Evolutionary conservation across 2,797 vertebrate genomes (phyloP).

Genomic region (Sebastiscus tertius): DNA sequence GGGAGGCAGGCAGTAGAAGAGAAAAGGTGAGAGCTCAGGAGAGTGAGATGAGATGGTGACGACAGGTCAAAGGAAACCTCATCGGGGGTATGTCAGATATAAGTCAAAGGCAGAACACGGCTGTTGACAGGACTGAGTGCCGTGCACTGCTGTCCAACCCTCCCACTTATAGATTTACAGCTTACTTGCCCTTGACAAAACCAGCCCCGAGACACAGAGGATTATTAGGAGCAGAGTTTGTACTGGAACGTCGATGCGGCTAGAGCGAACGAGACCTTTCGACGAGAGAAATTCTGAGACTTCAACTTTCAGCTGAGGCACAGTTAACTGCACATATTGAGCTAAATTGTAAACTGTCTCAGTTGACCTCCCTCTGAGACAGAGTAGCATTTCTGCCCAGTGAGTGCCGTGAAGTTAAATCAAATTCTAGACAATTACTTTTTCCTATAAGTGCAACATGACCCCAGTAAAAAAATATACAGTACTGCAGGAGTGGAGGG

Average conservation of each 20-base stretch:
- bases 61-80: slow-evolving; percentile 37
- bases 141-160: background rate
- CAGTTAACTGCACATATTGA: slow-evolving; percentile 13
- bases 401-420: slow-evolving; percentile 44
- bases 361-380: slow-evolving; percentile 40
- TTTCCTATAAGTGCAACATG: slow-evolving; percentile 37
- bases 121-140: slow-evolving; percentile 28
- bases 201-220: slow-evolving; percentile 9
- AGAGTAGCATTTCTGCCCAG: slow-evolving; percentile 16
- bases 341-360: slow-evolving; percentile 39
- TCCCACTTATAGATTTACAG: slow-evolving; percentile 37
- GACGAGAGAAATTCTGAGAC: background rate
- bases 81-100: slow-evolving; percentile 30
- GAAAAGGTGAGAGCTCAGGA: background rate
- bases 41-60: slow-evolving; percentile 15
- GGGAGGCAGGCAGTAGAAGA: background rate
- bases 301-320: background rate
- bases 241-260: background rate
- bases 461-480: slow-evolving; percentile 26
- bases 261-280: background rate
- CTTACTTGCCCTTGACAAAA: slow-evolving; percentile 44
- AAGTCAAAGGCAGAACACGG: slow-evolving; percentile 30
- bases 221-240: slow-evolving; percentile 5
- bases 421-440: slow-evolving; percentile 55
- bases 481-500: slow-evolving; percentile 22